phyloP scores from a whole-genome alignment of 2,113 vertebrate genomes.

The Crotalus horridus region DNA sequence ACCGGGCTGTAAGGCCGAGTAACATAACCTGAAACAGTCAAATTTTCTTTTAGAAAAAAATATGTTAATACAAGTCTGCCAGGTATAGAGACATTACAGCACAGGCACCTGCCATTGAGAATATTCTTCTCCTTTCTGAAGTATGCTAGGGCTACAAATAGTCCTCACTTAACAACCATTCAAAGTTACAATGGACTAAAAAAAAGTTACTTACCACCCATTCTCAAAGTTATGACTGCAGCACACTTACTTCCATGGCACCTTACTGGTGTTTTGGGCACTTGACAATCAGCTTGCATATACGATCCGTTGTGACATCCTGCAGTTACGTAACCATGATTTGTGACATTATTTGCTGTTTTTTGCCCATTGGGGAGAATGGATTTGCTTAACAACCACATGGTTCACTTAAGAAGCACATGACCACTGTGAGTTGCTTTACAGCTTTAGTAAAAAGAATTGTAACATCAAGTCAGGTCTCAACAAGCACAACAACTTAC shows the following conservation, averaged over 20 bases:
- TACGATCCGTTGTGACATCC: background rate
- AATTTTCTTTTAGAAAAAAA: background rate
- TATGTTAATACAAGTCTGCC: background rate
- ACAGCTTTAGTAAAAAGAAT: no score
- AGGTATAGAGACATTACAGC: background rate
- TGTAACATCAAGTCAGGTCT: background rate
- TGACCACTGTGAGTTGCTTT: background rate
- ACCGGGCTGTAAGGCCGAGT: background rate
- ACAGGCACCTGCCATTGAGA: background rate
- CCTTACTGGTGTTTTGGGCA: background rate
- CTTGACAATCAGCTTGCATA: background rate
- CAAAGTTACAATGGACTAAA: background rate
- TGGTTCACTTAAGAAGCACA: background rate
- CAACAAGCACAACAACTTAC: background rate
- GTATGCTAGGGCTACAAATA: background rate
- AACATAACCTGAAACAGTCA: background rate
- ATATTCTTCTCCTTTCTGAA: background rate
- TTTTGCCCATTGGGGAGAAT: background rate
- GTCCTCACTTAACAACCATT: background rate
- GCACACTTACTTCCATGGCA: background rate
- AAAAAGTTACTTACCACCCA: background rate
- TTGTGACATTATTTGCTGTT: background rate
- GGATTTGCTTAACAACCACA: background rate
- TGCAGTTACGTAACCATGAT: background rate
- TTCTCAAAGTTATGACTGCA: background rate